Conservation (phyloP, 1,140 invertebrate genomes). For the Cyclina sinensis region DNA sequence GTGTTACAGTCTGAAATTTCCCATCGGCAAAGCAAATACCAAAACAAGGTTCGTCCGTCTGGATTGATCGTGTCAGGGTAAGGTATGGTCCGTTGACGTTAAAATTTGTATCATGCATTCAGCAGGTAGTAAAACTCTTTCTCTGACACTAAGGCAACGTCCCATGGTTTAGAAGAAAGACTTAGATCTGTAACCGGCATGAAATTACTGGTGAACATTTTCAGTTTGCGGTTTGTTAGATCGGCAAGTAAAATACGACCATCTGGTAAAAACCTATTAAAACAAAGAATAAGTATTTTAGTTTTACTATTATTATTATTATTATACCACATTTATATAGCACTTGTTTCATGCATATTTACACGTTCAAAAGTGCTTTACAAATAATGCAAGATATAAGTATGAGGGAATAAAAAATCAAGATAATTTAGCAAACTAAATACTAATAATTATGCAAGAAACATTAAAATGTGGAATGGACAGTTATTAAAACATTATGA, state of each 20-base stretch:
- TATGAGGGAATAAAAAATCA: no score
- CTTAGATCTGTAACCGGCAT: conserved; percentile 25
- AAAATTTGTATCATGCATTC: conserved; percentile 62
- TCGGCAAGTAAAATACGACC: conserved; percentile 60
- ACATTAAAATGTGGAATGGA: no score
- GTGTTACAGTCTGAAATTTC: conserved; percentile 56
- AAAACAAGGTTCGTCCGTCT: conserved; percentile 60
- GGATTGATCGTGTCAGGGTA: conserved; percentile 7
- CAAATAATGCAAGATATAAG: no score
- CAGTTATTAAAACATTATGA: no score
- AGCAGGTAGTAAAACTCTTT: conserved; percentile 57
- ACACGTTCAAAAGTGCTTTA: no score
- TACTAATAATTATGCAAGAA: no score
- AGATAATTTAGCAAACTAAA: no score
- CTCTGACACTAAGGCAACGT: conserved; percentile 30
- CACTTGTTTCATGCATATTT: no score
- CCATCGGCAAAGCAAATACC: conserved; percentile 44
- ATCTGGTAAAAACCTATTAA: conserved; percentile 46
- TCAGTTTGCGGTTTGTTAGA: conserved; percentile 58
- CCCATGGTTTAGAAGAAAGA: conserved; percentile 65
- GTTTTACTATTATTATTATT: no score
- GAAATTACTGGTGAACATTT: conserved; percentile 56
- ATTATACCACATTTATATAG: no score
- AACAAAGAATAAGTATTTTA: no score
- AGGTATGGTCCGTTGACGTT: not conserved